Conservation (phyloP, 2,888 invertebrate species). For the Tipula confusa region DNA sequence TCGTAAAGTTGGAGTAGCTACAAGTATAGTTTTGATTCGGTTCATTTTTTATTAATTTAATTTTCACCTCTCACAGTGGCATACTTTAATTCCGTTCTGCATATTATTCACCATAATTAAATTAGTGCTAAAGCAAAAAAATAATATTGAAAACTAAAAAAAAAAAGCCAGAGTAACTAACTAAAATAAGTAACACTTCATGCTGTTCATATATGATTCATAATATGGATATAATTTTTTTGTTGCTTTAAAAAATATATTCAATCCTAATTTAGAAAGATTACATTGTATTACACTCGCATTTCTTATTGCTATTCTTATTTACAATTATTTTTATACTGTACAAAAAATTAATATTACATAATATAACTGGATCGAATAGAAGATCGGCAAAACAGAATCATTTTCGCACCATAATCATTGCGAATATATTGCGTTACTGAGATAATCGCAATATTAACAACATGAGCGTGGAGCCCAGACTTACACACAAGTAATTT, state of each 20-base stretch:
- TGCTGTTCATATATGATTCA: background rate
- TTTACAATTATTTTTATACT: background rate
- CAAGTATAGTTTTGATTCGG: background rate
- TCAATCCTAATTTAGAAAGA: background rate
- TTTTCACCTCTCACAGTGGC: conserved; percentile 12
- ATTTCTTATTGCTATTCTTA: background rate
- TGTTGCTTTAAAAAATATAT: background rate
- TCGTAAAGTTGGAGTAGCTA: background rate
- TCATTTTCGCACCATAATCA: conserved; percentile 4
- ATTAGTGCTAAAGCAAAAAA: background rate
- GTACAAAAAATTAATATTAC: background rate
- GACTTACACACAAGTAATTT: background rate
- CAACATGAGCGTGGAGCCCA: background rate
- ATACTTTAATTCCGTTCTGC: background rate
- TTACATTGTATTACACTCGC: background rate
- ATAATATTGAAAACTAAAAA: background rate
- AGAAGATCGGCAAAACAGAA: too few species aligned
- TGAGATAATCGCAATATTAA: background rate
- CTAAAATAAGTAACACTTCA: background rate
- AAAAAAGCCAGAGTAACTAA: background rate
- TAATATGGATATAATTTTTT: background rate
- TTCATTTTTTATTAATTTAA: background rate
- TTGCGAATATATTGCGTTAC: background rate
- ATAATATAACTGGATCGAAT: conserved; percentile 15
- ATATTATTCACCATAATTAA: conserved; percentile 6